A percentile compares a stretch with the other conserved stretches of the same genome.
phyloP scores from a whole-genome alignment of 35 echinoderm and acorn worm genomes.

The Ophioderma brevispina region DNA sequence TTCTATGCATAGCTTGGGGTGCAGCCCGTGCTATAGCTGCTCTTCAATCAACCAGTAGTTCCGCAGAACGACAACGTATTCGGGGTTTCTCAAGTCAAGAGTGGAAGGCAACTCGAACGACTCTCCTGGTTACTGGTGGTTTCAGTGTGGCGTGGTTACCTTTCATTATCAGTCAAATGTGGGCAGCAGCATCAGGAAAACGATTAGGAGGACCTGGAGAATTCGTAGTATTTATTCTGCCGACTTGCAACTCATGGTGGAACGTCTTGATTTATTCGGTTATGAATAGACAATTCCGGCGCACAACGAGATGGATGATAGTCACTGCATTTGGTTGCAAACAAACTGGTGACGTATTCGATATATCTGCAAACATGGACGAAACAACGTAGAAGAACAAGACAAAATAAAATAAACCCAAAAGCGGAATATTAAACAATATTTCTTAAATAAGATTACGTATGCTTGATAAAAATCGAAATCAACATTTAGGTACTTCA shows the following conservation, averaged over 20 bases:
- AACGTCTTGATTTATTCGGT: background rate
- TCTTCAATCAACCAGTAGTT: background rate
- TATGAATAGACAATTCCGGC: background rate
- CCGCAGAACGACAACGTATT: too few relatives aligned
- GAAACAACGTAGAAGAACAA: too few relatives aligned
- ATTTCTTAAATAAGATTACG: too few relatives aligned
- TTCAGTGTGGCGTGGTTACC: background rate
- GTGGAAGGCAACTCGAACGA: background rate
- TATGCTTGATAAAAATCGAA: too few relatives aligned
- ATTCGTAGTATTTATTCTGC: background rate
- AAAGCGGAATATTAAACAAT: too few relatives aligned
- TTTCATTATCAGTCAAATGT: background rate
- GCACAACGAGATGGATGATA: background rate
- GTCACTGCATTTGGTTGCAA: too few relatives aligned
- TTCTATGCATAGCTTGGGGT: background rate
- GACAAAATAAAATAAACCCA: too few relatives aligned
- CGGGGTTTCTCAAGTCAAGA: background rate
- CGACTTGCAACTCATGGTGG: background rate
- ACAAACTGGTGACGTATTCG: too few relatives aligned
- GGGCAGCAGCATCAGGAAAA: background rate
- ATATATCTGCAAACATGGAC: too few relatives aligned
- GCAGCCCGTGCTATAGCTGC: background rate
- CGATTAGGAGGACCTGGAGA: background rate
- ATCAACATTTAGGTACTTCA: too few relatives aligned
- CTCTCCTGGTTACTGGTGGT: background rate